Conservation (phyloP, 53 echinoderm and acorn worm genomes). For the Luidia sarsii region DNA sequence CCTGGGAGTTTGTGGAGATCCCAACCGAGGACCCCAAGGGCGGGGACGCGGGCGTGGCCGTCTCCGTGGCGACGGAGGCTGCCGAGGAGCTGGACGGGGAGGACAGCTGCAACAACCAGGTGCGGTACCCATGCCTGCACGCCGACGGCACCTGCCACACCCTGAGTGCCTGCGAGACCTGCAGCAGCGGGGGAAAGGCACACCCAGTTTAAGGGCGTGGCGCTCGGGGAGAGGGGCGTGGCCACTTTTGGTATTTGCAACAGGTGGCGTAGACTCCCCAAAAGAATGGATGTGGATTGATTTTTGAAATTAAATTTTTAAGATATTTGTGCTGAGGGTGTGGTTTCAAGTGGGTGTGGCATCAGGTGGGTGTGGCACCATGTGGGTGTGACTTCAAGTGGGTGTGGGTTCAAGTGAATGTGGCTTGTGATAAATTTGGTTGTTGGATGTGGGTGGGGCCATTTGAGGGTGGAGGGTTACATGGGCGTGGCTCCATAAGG, state of each 20-base stretch:
- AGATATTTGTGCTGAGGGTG: too few species aligned
- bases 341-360: too few species aligned
- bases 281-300: too few species aligned
- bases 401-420: constrained; percentile 7
- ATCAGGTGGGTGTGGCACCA: too few species aligned
- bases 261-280: too few species aligned
- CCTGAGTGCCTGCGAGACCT: constrained; percentile 14
- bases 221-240: too few species aligned
- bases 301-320: too few species aligned
- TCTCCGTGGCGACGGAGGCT: constrained; percentile 14
- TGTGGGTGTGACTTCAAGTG: background rate
- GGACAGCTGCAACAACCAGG: constrained; percentile 12
- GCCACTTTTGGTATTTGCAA: too few species aligned
- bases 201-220: constrained; percentile 33
- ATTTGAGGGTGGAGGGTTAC: background rate
- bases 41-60: background rate
- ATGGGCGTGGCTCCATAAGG: background rate
- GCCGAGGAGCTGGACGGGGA: constrained; percentile 11
- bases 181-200: constrained; percentile 15
- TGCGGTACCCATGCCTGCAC: constrained; percentile 45
- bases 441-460: too few species aligned
- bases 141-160: constrained; percentile 49
- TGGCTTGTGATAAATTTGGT: too few species aligned
- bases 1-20: constrained; percentile 61
- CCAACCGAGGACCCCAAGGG: constrained; percentile 23